Evolutionary conservation across 2,888 invertebrate genomes (phyloP), one percentile per base, ranked within the genome.

Genomic region (Troilus luridus): DNA sequence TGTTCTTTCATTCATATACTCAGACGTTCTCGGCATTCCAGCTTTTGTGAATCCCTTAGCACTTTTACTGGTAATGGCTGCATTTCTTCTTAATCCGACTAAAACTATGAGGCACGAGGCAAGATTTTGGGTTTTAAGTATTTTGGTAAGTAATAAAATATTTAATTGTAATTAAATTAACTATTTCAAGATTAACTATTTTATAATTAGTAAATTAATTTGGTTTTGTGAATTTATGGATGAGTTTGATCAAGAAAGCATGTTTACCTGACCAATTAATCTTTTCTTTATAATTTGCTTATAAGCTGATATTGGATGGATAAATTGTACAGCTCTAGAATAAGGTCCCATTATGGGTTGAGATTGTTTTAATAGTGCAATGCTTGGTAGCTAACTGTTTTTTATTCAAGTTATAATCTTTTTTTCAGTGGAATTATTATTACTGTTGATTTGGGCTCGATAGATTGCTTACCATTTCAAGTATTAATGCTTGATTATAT

Each of bases 91-190:
- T 92, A 99, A 99, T 94, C 99, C 99, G 0, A 95, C 99, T 89
- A 97, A 97, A 93, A 97, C 98, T 90, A 97, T 99, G 93, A 95
- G 98, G 93, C 97, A 98, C 93, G 98, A 98, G 94, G 98, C 99
- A 0, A 95, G 99, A 92, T 98, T 98, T 94, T 99, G 99, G 99
- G 96, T 98, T 56, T 95, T 99, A 90, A 96, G 97, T 94, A 97
- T 98, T 93, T 95, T 98, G 94, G 98, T 97, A 94, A 96, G 96
- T 95, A 27, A 27, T 77, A 19, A 19, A n/a, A n/a, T 54, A 21
- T 54, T 60, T 81, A 8, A 19, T 21, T 41, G 1, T 41, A 41
- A 41, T 41, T 41, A 41, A 41, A 41, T 41, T 41, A 41, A 41
- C 41, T 41, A 41, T 41, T 41, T 41, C n/a, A n/a, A n/a, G n/a